These are phyloP conservation scores for Micropterix aruncella DNA, from an alignment of 2,888 invertebrate species.

Conservation along the genomic window DNA sequence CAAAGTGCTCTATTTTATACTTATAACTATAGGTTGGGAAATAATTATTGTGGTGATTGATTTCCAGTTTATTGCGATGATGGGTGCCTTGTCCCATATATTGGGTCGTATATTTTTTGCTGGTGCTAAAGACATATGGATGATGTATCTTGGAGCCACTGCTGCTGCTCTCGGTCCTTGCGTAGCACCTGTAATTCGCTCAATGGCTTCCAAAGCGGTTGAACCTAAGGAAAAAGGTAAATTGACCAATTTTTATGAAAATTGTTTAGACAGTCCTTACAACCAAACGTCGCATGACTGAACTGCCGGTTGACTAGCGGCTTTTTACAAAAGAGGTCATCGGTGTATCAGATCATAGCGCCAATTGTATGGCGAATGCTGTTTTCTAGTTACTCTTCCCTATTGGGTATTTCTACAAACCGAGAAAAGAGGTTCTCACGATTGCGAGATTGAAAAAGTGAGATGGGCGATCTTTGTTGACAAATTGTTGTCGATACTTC, in stretches of 20 bases:
- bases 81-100: conserved; percentile 58
- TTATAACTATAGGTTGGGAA: too few relatives aligned
- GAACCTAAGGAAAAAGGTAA: conserved; percentile 55
- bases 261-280: not conserved
- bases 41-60: too few relatives aligned
- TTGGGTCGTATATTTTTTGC: conserved; percentile 54
- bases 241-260: not conserved
- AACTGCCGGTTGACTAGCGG: not conserved
- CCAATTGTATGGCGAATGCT: too few relatives aligned
- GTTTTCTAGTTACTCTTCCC: too few relatives aligned
- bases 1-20: too few relatives aligned
- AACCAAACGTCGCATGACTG: not conserved
- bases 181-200: conserved; percentile 65
- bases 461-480: too few relatives aligned
- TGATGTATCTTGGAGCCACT: conserved; percentile 60
- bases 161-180: conserved; percentile 65
- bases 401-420: too few relatives aligned
- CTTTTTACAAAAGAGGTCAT: too few relatives aligned
- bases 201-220: conserved; percentile 68
- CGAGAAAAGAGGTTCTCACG: too few relatives aligned
- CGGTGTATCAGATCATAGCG: too few relatives aligned
- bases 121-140: conserved; percentile 33
- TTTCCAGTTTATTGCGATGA: conserved; percentile 47
- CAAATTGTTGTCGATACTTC: too few relatives aligned
- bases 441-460: too few relatives aligned